A percentile compares a stretch with the other conserved stretches of the same genome.
Evolutionary conservation across 1,140 invertebrate species (phyloP).

Genomic region (Stegodyphus mimosarum): DNA sequence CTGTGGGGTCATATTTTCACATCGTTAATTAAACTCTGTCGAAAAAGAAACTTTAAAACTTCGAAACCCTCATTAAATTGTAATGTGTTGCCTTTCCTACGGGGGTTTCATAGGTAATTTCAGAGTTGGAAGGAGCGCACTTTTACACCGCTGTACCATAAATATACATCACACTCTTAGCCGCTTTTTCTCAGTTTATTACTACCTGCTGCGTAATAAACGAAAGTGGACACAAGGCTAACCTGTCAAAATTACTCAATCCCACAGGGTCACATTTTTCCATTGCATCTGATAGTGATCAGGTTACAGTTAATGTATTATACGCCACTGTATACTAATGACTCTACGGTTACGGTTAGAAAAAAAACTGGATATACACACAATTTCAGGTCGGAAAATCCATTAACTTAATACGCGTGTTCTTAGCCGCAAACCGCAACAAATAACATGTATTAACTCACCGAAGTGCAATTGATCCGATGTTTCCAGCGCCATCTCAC

Average conservation of each 20-base stretch:
- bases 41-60: background rate
- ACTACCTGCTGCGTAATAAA: slow-evolving; percentile 13
- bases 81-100: background rate
- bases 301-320: slow-evolving; percentile 9
- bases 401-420: slow-evolving; percentile 42
- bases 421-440: slow-evolving; percentile 5
- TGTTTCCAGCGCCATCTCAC: background rate
- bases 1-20: background rate
- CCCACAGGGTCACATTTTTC: slow-evolving; percentile 14
- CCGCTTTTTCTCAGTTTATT: background rate
- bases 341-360: background rate
- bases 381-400: slow-evolving; percentile 22
- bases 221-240: slow-evolving; percentile 15
- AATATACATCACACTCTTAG: slow-evolving; percentile 4
- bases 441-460: slow-evolving; percentile 38
- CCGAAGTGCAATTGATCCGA: slow-evolving; percentile 9
- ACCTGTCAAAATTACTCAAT: slow-evolving; percentile 40
- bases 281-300: slow-evolving; percentile 14
- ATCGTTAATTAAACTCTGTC: background rate
- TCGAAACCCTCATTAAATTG: background rate
- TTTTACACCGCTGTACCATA: slow-evolving; percentile 7
- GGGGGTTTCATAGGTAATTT: slow-evolving; percentile 11
- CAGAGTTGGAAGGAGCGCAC: slow-evolving; percentile 6
- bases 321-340: slow-evolving; percentile 15
- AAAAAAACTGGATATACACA: background rate